Conservation (phyloP, 2,113 vertebrate genomes). For the Pluvialis apricaria region DNA sequence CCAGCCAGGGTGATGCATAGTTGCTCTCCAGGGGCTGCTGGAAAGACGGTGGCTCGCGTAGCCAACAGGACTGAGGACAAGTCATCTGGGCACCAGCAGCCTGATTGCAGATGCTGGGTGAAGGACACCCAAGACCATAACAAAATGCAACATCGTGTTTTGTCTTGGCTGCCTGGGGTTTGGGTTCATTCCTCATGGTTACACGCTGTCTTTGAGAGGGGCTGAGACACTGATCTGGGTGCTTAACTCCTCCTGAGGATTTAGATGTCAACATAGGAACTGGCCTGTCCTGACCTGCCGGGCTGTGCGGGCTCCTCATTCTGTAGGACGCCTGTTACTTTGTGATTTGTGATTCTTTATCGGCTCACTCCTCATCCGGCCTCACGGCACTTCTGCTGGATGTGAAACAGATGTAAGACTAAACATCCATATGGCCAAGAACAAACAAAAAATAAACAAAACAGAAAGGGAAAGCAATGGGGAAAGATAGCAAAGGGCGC, state of each 20-base stretch:
- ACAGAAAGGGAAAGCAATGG: neutral
- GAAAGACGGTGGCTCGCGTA: neutral
- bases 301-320: neutral
- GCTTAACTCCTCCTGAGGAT: neutral
- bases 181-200: neutral
- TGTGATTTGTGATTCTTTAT: neutral
- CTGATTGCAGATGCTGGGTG: neutral
- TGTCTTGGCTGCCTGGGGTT: neutral
- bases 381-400: fast-evolving
- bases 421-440: neutral
- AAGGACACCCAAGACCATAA: neutral
- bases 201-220: neutral
- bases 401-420: neutral
- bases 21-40: neutral
- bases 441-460: neutral
- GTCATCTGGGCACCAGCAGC: neutral
- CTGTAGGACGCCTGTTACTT: neutral
- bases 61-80: neutral
- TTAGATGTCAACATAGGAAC: neutral
- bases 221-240: neutral
- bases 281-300: fast-evolving
- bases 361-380: neutral
- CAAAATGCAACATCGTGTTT: neutral
- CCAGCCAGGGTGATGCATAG: fast-evolving
- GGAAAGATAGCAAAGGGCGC: neutral